Percentiles rank a stretch among this genome's conserved stretches.
Conservation (phyloP, 2,797 vertebrate genomes). For the Brotula barbata region DNA sequence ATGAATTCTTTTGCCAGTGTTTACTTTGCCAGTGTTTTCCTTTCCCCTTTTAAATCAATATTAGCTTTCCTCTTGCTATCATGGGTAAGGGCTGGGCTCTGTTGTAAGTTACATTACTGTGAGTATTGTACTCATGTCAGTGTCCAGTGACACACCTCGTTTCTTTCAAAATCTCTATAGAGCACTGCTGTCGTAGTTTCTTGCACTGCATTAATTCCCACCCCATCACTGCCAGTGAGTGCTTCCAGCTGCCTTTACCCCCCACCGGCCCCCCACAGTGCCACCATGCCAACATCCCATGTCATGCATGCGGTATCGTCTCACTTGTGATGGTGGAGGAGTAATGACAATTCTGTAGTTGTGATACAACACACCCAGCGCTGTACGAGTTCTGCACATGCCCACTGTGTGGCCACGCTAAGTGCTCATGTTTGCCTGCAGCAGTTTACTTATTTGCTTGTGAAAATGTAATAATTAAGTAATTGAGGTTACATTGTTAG, state of each 20-base stretch:
- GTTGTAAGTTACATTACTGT: conserved; percentile 58
- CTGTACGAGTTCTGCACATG: conserved; percentile 94
- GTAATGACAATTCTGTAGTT: conserved; percentile 94
- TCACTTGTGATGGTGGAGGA: conserved; percentile 85
- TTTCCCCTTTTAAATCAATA: conserved; percentile 59
- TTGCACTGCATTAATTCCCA: conserved; percentile 76
- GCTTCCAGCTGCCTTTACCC: not conserved
- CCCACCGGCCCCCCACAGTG: not conserved
- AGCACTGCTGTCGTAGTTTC: conserved; percentile 55
- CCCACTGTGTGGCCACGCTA: conserved; percentile 94
- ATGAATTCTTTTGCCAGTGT: conserved; percentile 54
- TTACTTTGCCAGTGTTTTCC: conserved; percentile 71
- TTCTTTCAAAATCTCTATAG: conserved; percentile 45
- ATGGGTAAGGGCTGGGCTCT: conserved; percentile 52
- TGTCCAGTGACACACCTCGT: conserved; percentile 53
- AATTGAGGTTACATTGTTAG: conserved; percentile 76
- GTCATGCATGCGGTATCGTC: conserved; percentile 90
- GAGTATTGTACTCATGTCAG: conserved; percentile 54
- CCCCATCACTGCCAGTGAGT: conserved; percentile 68
- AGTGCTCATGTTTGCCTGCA: conserved; percentile 94
- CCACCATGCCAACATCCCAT: conserved; percentile 66
- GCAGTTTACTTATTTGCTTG: conserved; percentile 88
- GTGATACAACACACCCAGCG: conserved; percentile 97
- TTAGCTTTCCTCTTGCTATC: conserved; percentile 59
- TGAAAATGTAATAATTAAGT: conserved; percentile 80